Evolutionary conservation across 2,888 invertebrate genomes (phyloP).

Genomic region (Cacoxenus indagator): DNA sequence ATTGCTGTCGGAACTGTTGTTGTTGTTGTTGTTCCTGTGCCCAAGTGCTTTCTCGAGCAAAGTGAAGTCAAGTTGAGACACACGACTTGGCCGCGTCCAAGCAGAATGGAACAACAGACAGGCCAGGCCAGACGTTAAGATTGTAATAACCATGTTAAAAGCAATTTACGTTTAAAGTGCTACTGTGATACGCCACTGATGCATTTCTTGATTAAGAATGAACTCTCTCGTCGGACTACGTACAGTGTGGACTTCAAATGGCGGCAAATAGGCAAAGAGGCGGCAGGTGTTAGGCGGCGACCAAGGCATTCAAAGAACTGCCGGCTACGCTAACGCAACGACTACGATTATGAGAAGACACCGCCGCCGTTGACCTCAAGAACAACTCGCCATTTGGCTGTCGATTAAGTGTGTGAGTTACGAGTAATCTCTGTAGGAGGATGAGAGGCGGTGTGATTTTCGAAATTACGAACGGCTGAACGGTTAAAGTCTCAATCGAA

Average conservation of each 20-base stretch:
- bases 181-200: slow-evolving; percentile 69
- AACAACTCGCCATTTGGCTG: no score
- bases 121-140: slow-evolving; percentile 64
- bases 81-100: slow-evolving; percentile 17
- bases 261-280: not conserved
- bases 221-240: slow-evolving; percentile 8
- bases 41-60: slow-evolving; percentile 2
- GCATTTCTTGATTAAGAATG: slow-evolving; percentile 64
- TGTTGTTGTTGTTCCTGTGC: slow-evolving; percentile 18
- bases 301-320: not conserved
- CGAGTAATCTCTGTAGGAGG: no score
- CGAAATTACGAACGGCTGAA: no score
- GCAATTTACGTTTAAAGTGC: slow-evolving; percentile 69
- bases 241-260: not conserved
- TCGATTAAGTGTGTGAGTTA: no score
- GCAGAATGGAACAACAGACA: slow-evolving; percentile 29
- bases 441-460: no score
- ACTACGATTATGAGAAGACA: not conserved
- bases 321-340: not conserved
- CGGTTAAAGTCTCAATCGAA: no score
- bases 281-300: not conserved
- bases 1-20: slow-evolving; percentile 14
- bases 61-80: slow-evolving; percentile 26
- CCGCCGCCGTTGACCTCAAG: no score
- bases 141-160: slow-evolving; percentile 67